A percentile compares a stretch with the other conserved stretches of the same genome.
These are phyloP conservation scores for Hemithea aestivaria DNA, from an alignment of 2,888 invertebrate species.

Conservation along the genomic window DNA sequence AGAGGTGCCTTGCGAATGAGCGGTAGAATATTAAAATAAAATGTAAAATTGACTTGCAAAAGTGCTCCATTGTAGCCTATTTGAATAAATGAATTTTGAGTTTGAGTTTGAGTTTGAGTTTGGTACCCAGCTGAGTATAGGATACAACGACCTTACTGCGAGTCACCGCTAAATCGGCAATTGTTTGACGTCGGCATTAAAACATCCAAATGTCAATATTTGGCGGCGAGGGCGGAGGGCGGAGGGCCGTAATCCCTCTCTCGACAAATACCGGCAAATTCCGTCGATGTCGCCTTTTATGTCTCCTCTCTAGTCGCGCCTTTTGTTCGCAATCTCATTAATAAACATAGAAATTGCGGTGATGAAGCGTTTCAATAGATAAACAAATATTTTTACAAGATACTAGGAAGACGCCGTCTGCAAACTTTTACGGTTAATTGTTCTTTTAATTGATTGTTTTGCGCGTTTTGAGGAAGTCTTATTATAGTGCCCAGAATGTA, in stretches of 20 bases:
- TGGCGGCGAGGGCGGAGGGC: conserved; percentile 50
- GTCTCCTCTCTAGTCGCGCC: conserved; percentile 26
- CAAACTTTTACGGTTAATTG: no score
- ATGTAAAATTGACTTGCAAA: no score
- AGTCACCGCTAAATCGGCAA: conserved; percentile 58
- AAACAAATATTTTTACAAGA: conserved; percentile 22
- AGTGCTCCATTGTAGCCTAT: no score
- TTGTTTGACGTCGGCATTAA: conserved; percentile 78
- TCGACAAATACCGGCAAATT: conserved; percentile 62
- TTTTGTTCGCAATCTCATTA: conserved; percentile 55
- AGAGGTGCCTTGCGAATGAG: no score
- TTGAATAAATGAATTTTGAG: no score
- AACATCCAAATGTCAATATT: conserved; percentile 77
- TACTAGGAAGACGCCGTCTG: neutral
- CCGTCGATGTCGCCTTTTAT: conserved; percentile 43
- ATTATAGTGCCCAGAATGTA: no score
- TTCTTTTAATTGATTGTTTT: no score
- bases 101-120: no score
- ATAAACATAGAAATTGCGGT: conserved; percentile 40
- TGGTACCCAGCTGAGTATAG: no score
- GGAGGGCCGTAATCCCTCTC: conserved; percentile 60
- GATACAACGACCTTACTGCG: conserved; percentile 27
- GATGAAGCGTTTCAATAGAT: conserved; percentile 23
- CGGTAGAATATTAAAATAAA: no score
- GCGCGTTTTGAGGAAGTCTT: no score